Conservation (phyloP, 2,113 vertebrate species). For the Cryptotis parvus region DNA sequence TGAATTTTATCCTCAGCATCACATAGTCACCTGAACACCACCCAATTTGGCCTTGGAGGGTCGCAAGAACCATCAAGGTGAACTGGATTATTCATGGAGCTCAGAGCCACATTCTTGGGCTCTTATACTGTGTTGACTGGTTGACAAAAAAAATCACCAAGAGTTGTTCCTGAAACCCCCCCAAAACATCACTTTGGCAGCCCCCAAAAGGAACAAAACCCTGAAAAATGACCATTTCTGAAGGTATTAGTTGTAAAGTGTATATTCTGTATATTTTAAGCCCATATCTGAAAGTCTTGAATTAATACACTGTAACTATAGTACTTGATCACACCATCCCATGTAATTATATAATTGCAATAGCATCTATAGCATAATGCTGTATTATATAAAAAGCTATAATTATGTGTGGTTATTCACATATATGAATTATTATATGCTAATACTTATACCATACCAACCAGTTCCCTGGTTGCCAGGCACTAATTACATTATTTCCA, state of each 20-base stretch:
- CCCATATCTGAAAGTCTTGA: constrained; percentile 19
- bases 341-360: constrained; percentile 14
- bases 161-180: too few relatives aligned
- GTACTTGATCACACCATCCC: not conserved
- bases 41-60: too few relatives aligned
- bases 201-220: too few relatives aligned
- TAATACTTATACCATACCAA: not conserved
- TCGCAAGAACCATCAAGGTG: too few relatives aligned
- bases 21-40: too few relatives aligned
- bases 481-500: constrained; percentile 54
- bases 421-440: not conserved
- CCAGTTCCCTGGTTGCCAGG: not conserved
- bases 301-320: not conserved
- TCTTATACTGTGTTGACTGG: too few relatives aligned
- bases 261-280: constrained; percentile 20
- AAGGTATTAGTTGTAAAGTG: not conserved
- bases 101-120: too few relatives aligned
- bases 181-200: too few relatives aligned
- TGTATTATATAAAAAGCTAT: not conserved
- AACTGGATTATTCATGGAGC: too few relatives aligned
- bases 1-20: too few relatives aligned
- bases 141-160: too few relatives aligned
- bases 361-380: not conserved
- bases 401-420: constrained; percentile 14
- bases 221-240: not conserved